Conservation (phyloP, 1,140 invertebrate species). For the Ganaspis sp. region DNA sequence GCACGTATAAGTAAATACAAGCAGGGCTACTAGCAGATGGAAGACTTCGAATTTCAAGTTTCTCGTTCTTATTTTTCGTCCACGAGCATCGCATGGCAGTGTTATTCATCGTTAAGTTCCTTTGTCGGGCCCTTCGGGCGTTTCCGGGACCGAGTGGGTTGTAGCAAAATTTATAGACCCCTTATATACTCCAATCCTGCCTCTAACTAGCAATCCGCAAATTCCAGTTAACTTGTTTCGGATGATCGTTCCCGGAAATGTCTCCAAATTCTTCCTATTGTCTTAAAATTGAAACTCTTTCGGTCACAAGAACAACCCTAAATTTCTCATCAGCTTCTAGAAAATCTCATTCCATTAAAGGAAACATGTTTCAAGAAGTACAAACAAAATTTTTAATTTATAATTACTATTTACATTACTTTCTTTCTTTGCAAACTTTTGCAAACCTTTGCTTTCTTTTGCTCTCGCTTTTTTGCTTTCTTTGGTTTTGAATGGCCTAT, state of each 20-base stretch:
- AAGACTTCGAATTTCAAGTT: conserved; percentile 20
- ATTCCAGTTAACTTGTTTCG: conserved; percentile 23
- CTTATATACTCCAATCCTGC: conserved; percentile 39
- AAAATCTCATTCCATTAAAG: too few relatives aligned
- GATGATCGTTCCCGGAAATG: conserved; percentile 27
- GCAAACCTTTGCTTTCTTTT: too few relatives aligned
- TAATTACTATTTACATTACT: too few relatives aligned
- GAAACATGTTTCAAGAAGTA: too few relatives aligned
- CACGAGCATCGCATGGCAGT: conserved; percentile 20
- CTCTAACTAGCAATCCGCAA: conserved; percentile 18
- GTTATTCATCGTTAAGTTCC: conserved; percentile 27
- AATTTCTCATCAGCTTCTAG: too few relatives aligned
- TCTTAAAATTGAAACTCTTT: not conserved
- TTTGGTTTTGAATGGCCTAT: too few relatives aligned
- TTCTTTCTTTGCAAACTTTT: too few relatives aligned
- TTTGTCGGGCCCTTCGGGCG: not conserved
- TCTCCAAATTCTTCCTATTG: conserved; percentile 24
- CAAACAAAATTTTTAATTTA: too few relatives aligned
- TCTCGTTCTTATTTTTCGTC: conserved; percentile 39
- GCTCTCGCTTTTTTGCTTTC: too few relatives aligned
- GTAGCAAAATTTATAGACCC: conserved; percentile 50
- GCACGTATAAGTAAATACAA: not conserved
- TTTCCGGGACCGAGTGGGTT: conserved; percentile 38
- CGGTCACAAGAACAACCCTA: not conserved
- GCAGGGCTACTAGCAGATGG: not conserved